Evolutionary conservation across 2,888 invertebrate genomes (phyloP), one percentile per base, ranked within the genome.

Genomic region (Odontothrips loti): DNA sequence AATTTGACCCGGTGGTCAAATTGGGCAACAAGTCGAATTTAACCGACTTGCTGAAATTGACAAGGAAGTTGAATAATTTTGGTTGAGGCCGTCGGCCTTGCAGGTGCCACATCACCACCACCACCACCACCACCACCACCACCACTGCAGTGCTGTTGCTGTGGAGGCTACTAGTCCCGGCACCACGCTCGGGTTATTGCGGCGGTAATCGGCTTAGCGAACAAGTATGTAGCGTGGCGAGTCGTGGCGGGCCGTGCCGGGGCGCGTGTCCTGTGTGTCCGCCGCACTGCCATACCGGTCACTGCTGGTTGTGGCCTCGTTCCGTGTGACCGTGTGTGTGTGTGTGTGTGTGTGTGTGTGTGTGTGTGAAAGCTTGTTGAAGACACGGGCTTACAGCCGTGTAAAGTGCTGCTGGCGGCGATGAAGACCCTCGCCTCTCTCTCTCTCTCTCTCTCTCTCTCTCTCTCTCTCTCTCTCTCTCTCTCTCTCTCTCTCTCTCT

Each of bases 281-380:
- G 34, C 34, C 34, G 34, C 34, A 2, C 2, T 6, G 34, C 34
- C 34, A 6, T 6, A 2, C 3, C 34, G 3, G 34, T 2, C 34
- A 2, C 34, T 43, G 34, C 34, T 43, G 34, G 34, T 43, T 43
- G 34, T 6, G 34, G 34, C 34, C 3, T 43, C 34, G 63, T n/a
- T 81, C 81, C 75, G 63, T 51, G 79, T 79, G 78, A 68, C 47
- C 79, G 80, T 82, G 58, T 79, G 82, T 82, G 29, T 81, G 81
- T 80, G 34, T 81, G 68, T 82, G 47, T 79, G 79, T 63, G 48
- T 51, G 79, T 51, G 20, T 78, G 80, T 80, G 43, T 47, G 80
- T 79, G 63, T 79, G 68, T 23, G 68, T 68, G 68, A 10, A 23
- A n/a, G 68, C 23, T 17, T 58, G 58, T 58, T 43, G 34, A 43